A percentile compares a stretch with the other conserved stretches of the same genome.
phyloP scores from a whole-genome alignment of 2,888 invertebrate genomes.

The Athalia circularis region DNA sequence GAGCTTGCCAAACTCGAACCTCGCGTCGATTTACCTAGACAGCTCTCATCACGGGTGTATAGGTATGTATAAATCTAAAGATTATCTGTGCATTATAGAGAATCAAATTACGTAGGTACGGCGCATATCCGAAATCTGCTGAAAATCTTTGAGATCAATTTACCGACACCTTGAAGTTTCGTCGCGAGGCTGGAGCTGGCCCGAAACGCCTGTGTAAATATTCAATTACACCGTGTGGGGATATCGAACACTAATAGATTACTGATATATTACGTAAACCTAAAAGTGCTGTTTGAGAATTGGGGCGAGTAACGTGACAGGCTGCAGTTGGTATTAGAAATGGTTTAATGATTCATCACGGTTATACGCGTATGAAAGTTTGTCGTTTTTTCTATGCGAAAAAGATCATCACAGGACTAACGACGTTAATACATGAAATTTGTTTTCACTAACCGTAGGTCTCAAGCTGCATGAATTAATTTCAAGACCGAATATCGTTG shows the following conservation, averaged over 20 bases:
- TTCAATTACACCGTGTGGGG: conserved; percentile 55
- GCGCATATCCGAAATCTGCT: neutral
- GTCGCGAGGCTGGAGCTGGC: conserved; percentile 32
- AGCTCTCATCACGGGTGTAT: no score
- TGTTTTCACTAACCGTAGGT: no score
- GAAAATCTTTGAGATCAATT: conserved; percentile 44
- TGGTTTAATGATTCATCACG: conserved; percentile 9
- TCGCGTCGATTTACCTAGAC: conserved; percentile 31
- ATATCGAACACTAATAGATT: conserved; percentile 52
- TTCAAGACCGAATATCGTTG: no score
- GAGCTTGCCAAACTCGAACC: conserved; percentile 57
- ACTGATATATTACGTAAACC: conserved; percentile 5
- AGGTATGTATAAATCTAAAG: no score
- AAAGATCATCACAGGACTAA: no score
- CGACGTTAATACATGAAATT: no score
- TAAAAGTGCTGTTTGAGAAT: conserved; percentile 58
- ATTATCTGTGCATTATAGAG: no score
- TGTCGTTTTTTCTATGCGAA: neutral
- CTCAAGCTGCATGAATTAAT: no score
- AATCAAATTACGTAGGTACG: neutral
- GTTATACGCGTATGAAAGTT: conserved; percentile 50
- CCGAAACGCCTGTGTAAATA: conserved; percentile 17
- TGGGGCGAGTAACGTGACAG: conserved; percentile 57
- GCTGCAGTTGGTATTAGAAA: conserved; percentile 11
- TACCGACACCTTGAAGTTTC: no score